Conservation (phyloP, 2,797 vertebrate genomes). For the Propithecus deckenii region DNA sequence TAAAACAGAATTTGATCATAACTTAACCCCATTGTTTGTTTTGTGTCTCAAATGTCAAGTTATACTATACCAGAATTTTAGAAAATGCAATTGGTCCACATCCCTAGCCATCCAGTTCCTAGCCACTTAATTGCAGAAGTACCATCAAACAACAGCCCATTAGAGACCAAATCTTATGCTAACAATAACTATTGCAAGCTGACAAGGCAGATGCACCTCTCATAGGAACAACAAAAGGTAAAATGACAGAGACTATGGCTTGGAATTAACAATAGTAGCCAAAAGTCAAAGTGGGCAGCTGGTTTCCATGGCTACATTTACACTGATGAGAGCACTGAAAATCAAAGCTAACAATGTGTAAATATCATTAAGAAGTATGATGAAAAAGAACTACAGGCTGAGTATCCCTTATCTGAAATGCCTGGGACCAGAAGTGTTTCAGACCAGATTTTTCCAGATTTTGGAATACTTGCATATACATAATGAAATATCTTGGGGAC, state of each 20-base stretch:
- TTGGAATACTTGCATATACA: not conserved
- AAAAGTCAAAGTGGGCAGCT: not conserved
- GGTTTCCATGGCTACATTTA: not conserved
- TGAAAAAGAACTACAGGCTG: not conserved
- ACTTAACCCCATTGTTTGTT: not conserved
- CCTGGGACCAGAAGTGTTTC: not conserved
- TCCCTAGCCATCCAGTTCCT: not conserved
- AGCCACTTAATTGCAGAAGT: not conserved
- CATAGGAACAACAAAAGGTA: not conserved
- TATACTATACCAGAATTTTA: slow-evolving; percentile 4
- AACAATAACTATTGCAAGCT: not conserved
- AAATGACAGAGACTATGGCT: not conserved
- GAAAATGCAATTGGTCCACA: not conserved
- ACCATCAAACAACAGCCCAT: not conserved
- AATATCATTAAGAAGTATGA: not conserved
- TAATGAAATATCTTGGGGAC: too few species aligned
- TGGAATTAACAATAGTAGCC: slow-evolving; percentile 1
- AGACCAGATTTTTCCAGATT: not conserved
- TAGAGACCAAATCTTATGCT: not conserved
- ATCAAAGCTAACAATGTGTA: not conserved
- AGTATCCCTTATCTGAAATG: not conserved
- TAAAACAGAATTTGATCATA: not conserved
- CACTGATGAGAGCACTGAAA: not conserved
- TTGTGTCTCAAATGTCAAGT: slow-evolving; percentile 17
- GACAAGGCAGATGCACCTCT: not conserved